Percentiles rank a stretch among this genome's conserved stretches.
phyloP scores from a whole-genome alignment of 2,888 invertebrate genomes.

The Lithophane socia region DNA sequence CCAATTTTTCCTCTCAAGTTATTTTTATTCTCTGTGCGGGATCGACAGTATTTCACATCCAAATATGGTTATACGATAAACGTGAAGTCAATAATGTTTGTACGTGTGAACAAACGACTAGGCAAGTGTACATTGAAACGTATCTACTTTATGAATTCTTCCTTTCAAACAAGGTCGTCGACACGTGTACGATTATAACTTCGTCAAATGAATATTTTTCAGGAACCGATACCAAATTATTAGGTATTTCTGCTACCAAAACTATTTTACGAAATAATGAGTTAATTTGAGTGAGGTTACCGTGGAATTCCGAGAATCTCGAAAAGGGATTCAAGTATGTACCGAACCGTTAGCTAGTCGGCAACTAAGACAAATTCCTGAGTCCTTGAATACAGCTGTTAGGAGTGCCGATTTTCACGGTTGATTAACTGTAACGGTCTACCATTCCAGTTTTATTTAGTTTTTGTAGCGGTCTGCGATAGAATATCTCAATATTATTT shows the following conservation, averaged over 20 bases:
- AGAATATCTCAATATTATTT: conserved; percentile 54
- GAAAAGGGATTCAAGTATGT: conserved; percentile 75
- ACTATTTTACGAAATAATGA: conserved; percentile 79
- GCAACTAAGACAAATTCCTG: conserved; percentile 74
- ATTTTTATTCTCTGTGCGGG: conserved; percentile 66
- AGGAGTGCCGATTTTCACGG: conserved; percentile 55
- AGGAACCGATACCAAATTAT: background rate
- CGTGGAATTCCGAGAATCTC: conserved; percentile 74
- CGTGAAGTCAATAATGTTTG: conserved; percentile 43
- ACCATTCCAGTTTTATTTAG: conserved; percentile 50
- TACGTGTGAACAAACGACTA: conserved; percentile 14
- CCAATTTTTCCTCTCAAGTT: conserved; percentile 71
- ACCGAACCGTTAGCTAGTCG: conserved; percentile 73
- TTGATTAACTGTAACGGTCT: conserved; percentile 50
- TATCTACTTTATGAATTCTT: background rate
- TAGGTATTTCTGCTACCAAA: conserved; percentile 48
- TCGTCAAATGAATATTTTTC: background rate
- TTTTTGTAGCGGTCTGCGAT: conserved; percentile 44
- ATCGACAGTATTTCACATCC: conserved; percentile 60
- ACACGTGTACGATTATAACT: conserved; percentile 3
- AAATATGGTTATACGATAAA: conserved; percentile 53
- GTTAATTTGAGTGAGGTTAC: conserved; percentile 79
- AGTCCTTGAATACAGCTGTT: conserved; percentile 60
- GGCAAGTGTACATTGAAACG: background rate
- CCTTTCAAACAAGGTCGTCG: background rate